These are phyloP conservation scores for Rotaria socialis DNA, from an alignment of 2,888 invertebrate genomes.

Conservation along the genomic window DNA sequence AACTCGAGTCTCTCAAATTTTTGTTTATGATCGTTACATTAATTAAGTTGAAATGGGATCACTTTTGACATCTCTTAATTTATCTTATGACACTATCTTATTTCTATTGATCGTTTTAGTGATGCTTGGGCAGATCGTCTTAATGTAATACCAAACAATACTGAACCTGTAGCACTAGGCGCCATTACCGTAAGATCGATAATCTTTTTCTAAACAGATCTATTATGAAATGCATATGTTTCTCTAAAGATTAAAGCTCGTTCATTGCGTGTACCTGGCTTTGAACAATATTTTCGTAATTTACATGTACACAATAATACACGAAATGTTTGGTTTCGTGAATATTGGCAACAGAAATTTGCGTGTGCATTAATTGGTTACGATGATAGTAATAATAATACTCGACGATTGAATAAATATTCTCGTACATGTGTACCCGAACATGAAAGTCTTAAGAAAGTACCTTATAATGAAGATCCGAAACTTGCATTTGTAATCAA, in stretches of 20 bases:
- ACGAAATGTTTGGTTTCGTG: constrained; percentile 71
- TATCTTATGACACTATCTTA: constrained; percentile 10
- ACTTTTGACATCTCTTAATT: background rate
- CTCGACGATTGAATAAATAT: background rate
- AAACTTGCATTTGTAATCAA: constrained; percentile 76
- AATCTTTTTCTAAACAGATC: background rate
- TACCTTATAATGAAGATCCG: constrained; percentile 63
- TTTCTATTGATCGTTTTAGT: constrained; percentile 58
- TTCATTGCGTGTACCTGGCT: constrained; percentile 64
- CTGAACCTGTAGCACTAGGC: constrained; percentile 48
- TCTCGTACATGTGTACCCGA: constrained; percentile 2
- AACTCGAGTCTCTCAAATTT: too few relatives aligned
- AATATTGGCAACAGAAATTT: constrained; percentile 74
- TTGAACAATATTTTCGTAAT: constrained; percentile 68
- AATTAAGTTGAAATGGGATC: background rate
- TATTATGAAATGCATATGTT: constrained; percentile 49
- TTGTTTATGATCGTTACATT: background rate
- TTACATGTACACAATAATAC: constrained; percentile 65
- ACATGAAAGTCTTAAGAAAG: constrained; percentile 5
- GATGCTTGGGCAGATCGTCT: constrained; percentile 73
- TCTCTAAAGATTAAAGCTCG: constrained; percentile 55
- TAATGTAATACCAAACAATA: constrained; percentile 68
- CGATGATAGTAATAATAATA: background rate
- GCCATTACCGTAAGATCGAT: constrained; percentile 37
- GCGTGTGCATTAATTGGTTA: constrained; percentile 61